Percentiles rank a stretch among this genome's conserved stretches.
phyloP scores from a whole-genome alignment of 2,888 invertebrate species.

The Molanna angustata region DNA sequence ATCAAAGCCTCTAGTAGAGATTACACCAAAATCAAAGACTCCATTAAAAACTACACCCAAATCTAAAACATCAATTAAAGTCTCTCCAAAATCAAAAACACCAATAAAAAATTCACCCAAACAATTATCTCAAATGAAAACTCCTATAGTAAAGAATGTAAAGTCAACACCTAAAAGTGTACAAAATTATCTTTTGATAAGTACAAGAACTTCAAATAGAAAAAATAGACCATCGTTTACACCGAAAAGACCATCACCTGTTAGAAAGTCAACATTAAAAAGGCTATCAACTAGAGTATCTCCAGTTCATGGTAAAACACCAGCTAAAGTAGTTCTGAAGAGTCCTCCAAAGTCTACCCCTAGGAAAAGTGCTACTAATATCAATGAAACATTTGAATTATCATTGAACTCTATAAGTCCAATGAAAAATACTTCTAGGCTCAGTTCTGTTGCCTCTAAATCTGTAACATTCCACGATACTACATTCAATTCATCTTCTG shows the following conservation, averaged over 20 bases:
- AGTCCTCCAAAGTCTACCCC: background rate
- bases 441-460: background rate
- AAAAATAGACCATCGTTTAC: conserved; percentile 10
- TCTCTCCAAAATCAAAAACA: background rate
- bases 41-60: background rate
- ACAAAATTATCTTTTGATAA: background rate
- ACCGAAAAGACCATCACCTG: conserved; percentile 16
- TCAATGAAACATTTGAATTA: background rate
- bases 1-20: too few species aligned
- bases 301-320: conserved; percentile 11
- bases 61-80: background rate
- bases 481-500: background rate
- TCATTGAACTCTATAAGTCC: background rate
- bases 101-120: background rate
- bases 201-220: background rate
- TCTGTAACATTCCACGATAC: conserved; percentile 9
- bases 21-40: background rate
- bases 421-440: background rate
- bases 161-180: background rate
- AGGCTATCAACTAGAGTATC: conserved; percentile 4
- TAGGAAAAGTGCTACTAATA: background rate
- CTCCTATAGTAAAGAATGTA: too few species aligned
- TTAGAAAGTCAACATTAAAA: conserved; percentile 4
- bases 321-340: conserved; percentile 1
- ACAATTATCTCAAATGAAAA: background rate